Percentiles rank a stretch among this genome's conserved stretches.
Conservation (phyloP, 2,113 vertebrate genomes). For the Prionailurus bengalensis region DNA sequence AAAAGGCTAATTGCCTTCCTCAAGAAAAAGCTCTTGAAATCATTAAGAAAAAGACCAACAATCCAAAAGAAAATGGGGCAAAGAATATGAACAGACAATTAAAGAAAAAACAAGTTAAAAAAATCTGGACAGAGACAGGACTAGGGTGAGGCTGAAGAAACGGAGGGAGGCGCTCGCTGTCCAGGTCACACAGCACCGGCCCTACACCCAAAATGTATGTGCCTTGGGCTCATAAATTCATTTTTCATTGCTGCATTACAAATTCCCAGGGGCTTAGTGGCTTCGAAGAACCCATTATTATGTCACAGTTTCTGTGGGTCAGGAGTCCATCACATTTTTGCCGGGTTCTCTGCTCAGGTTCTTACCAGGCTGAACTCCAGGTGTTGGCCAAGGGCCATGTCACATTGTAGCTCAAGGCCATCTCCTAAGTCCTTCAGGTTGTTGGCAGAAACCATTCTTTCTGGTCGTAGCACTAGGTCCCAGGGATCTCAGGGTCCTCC, state of each 20-base stretch:
- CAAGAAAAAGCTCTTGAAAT: not conserved
- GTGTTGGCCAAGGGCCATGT: fast-evolving
- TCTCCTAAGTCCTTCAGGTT: not conserved
- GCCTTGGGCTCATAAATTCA: not conserved
- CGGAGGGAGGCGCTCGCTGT: fast-evolving
- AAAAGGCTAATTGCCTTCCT: not conserved
- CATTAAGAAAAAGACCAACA: not conserved
- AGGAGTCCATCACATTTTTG: not conserved
- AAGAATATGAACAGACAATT: not conserved
- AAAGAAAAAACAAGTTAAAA: not conserved
- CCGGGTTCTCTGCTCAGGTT: not conserved
- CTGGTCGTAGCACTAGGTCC: not conserved
- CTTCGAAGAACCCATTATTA: not conserved
- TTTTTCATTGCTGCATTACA: not conserved
- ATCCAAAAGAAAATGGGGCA: not conserved
- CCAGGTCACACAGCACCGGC: fast-evolving
- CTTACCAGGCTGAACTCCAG: not conserved
- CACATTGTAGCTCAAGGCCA: not conserved
- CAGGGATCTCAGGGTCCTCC: not conserved
- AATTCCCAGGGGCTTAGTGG: not conserved
- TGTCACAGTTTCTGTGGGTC: not conserved
- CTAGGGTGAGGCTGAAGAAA: fast-evolving
- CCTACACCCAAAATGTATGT: not conserved
- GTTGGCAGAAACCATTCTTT: not conserved
- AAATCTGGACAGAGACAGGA: not conserved